Evolutionary conservation across 1,140 invertebrate species (phyloP), one percentile per base, ranked within the genome.

Genomic region (Drosophila obscura): DNA sequence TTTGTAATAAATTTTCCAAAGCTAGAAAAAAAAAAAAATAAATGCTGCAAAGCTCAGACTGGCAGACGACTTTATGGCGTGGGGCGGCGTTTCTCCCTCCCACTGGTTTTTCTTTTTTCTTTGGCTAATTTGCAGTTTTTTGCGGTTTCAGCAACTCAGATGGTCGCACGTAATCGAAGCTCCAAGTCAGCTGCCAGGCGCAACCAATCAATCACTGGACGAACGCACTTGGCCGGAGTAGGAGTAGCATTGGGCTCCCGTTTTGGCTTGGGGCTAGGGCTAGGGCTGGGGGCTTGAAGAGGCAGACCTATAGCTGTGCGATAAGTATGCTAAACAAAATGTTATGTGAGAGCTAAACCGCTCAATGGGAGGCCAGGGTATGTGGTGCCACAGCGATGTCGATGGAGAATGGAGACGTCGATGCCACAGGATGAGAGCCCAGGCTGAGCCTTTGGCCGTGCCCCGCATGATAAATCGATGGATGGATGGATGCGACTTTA

Each of bases 271-370:
- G 0, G 31, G 2, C 9, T 31, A n/a, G n/a, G n/a, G n/a, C n/a
- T n/a, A n/a, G 0, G 2, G 8, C 2, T 31, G 28, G 8, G n/a
- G n/a, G n/a, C n/a, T n/a, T n/a, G n/a, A n/a, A 11, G 35, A 4
- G 50, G 24, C 9, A 7, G 41, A 16, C 53, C 1, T 19, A 31
- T 57, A 44, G 45, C 35, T 58, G 72, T 74, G 46, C 55, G 61
- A 78, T 73, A 78, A 73, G 75, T 78, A 78, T 78, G 76, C 75
- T 78, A 78, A 78, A 72, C 75, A 78, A 75, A 75, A 75, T 69
- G 41, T 75, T 73, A 46, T 65, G 52, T 57, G 61, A 52, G 15
- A 24, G 35, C 35, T 39, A 39, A 39, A 4, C 11, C 35, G 0
- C 35, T 9, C 31, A 35, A 35, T 3, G 9, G 6, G 31, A 31